These are phyloP conservation scores for Choloepus didactylus DNA, from an alignment of 2,797 vertebrate genomes.

Conservation along the genomic window DNA sequence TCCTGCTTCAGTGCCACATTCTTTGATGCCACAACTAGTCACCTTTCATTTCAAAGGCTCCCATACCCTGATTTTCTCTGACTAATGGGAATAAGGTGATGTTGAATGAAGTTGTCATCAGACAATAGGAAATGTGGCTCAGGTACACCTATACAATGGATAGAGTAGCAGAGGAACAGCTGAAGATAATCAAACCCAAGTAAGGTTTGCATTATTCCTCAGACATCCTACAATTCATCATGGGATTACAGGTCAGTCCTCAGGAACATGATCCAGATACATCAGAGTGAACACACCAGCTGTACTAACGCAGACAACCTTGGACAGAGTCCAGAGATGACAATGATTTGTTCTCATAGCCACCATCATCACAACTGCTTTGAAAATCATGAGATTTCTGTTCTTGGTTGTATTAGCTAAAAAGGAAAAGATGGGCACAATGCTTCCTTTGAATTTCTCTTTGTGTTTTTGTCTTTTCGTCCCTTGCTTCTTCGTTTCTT, in stretches of 20 bases:
- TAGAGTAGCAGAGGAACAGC: background rate
- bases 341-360: too few species aligned
- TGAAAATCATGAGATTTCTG: background rate
- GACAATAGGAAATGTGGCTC: background rate
- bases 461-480: background rate
- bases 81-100: background rate
- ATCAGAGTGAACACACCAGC: background rate
- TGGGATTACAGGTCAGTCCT: background rate
- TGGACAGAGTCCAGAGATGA: background rate
- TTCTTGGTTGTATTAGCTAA: background rate
- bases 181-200: background rate
- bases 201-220: background rate
- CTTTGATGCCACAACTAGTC: background rate
- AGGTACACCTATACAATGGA: background rate
- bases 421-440: background rate
- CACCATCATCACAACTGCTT: background rate
- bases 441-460: background rate
- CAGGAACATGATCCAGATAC: background rate
- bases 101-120: slow-evolving; percentile 6
- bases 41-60: slow-evolving; percentile 33
- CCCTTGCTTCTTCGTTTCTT: background rate
- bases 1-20: background rate
- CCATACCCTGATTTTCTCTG: background rate
- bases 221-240: background rate
- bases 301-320: background rate